A percentile compares a stretch with the other conserved stretches of the same genome.
Evolutionary conservation across 2,113 vertebrate species (phyloP).

Genomic region (Hassar affinis): DNA sequence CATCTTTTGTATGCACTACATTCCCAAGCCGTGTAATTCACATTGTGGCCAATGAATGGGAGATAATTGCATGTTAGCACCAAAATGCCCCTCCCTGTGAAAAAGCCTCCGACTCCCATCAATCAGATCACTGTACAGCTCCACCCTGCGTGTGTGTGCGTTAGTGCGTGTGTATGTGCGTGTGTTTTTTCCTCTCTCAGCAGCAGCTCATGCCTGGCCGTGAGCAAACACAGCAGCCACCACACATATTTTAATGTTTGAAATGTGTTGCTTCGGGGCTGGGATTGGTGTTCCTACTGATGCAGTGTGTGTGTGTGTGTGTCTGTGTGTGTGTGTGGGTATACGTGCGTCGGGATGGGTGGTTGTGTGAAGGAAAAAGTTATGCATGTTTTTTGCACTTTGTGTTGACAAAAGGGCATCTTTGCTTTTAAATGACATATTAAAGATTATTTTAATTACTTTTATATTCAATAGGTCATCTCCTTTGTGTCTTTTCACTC

Average conservation of each 20-base stretch:
- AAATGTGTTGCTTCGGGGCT: constrained; percentile 74
- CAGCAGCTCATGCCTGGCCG: constrained; percentile 59
- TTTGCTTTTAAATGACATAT: background rate
- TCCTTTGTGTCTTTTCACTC: constrained; percentile 69
- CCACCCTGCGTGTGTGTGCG: constrained; percentile 44
- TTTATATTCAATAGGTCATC: background rate
- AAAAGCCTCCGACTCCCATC: constrained; percentile 71
- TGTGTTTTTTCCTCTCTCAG: constrained; percentile 54
- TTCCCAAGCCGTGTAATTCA: constrained; percentile 62
- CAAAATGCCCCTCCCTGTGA: constrained; percentile 65
- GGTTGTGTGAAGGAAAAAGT: constrained; percentile 10
- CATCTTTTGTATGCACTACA: constrained; percentile 30
- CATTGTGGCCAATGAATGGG: constrained; percentile 72
- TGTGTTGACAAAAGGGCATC: constrained; percentile 35
- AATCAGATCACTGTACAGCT: constrained; percentile 62
- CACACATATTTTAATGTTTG: constrained; percentile 61
- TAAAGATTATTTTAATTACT: background rate
- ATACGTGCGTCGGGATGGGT: background rate
- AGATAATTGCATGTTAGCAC: constrained; percentile 74
- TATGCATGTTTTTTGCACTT: constrained; percentile 31
- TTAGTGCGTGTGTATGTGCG: constrained; percentile 37
- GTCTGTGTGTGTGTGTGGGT: constrained; percentile 41
- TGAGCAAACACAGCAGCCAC: constrained; percentile 66
- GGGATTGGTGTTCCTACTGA: constrained; percentile 58
- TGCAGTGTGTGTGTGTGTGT: constrained; percentile 28